Conservation (phyloP, 2,113 vertebrate genomes). For the Zeus faber region DNA sequence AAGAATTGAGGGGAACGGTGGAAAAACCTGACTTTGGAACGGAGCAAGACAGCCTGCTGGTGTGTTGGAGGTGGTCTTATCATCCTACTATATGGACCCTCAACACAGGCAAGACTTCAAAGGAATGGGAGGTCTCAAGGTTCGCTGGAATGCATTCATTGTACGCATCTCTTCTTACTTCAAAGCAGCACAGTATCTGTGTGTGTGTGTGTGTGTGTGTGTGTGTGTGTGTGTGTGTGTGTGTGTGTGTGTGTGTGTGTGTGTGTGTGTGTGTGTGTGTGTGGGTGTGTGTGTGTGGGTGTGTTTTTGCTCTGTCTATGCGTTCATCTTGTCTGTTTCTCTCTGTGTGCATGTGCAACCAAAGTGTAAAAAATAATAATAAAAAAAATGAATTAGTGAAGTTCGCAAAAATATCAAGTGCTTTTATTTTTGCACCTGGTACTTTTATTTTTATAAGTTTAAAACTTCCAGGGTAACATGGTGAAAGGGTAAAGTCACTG, state of each 20-base stretch:
- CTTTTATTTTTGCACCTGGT: no score
- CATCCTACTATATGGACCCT: not conserved
- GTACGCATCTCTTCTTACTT: constrained; percentile 5
- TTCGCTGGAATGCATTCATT: constrained; percentile 13
- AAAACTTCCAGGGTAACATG: no score
- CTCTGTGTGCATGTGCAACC: no score
- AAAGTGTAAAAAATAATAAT: no score
- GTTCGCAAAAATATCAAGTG: no score
- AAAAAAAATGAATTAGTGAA: no score
- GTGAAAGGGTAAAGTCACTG: no score
- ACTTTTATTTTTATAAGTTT: no score
- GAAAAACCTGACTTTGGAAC: constrained; percentile 9
- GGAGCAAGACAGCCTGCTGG: not conserved
- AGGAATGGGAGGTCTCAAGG: not conserved
- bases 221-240: constrained; percentile 3
- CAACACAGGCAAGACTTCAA: constrained; percentile 18
- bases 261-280: not conserved
- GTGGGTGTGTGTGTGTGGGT: not conserved
- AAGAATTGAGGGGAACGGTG: not conserved
- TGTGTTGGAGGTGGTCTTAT: not conserved
- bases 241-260: not conserved
- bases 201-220: not conserved
- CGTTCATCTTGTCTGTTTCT: no score
- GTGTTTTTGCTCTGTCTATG: no score
- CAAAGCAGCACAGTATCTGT: not conserved